Evolutionary conservation across 2,113 vertebrate genomes (phyloP).

Genomic region (Brachypodius melanocephalos): DNA sequence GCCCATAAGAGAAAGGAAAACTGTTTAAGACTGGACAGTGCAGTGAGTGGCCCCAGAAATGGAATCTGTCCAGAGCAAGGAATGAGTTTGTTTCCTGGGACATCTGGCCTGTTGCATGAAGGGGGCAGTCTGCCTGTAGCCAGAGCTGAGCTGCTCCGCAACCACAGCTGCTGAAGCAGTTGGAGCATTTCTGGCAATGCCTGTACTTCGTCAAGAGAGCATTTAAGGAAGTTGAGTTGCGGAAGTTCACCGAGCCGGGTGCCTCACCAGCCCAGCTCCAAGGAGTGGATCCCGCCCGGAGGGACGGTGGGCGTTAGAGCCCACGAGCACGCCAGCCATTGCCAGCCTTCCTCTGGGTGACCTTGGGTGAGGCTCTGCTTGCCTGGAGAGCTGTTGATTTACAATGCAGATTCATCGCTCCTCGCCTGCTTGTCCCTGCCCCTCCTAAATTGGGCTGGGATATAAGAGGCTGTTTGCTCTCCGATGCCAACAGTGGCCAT

Average conservation of each 20-base stretch:
- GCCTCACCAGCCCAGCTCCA: not conserved
- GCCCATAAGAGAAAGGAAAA: not conserved
- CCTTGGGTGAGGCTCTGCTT: not conserved
- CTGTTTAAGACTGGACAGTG: not conserved
- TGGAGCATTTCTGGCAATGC: not conserved
- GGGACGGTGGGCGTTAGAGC: not conserved
- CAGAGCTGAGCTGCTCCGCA: not conserved
- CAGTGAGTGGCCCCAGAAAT: not conserved
- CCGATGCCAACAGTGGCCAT: conserved; percentile 9
- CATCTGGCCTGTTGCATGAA: not conserved
- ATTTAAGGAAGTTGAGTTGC: conserved; percentile 63
- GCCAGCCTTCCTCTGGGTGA: not conserved
- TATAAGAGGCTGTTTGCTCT: conserved; percentile 61
- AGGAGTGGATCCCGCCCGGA: not conserved
- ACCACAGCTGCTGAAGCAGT: conserved; percentile 11
- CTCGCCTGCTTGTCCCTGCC: conserved; percentile 3
- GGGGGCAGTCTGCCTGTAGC: conserved; percentile 37
- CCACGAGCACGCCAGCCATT: not conserved
- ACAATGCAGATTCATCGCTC: conserved; percentile 72
- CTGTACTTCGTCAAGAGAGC: conserved; percentile 23
- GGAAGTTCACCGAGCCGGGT: not conserved
- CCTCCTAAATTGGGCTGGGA: conserved; percentile 7
- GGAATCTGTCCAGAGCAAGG: not conserved
- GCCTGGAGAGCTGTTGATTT: conserved; percentile 64
- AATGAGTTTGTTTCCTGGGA: not conserved